A percentile compares a stretch with the other conserved stretches of the same genome.
phyloP scores from a whole-genome alignment of 2,888 invertebrate species.

The Tenthredo notha region DNA sequence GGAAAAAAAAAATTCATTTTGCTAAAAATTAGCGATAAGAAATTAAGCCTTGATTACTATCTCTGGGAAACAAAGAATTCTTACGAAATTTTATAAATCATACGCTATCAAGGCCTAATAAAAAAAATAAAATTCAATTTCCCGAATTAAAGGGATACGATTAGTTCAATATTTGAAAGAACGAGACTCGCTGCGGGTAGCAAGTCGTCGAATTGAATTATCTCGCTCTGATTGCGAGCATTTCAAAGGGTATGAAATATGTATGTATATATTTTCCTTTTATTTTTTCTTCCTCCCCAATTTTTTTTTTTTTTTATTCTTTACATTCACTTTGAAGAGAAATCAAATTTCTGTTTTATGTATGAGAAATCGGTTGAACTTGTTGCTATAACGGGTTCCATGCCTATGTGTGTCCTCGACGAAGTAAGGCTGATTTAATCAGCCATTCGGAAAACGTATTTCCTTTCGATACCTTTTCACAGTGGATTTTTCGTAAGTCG shows the following conservation, averaged over 20 bases:
- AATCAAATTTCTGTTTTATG: background rate
- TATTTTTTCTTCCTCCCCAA: too few species aligned
- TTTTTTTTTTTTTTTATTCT: too few species aligned
- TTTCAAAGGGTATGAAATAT: background rate
- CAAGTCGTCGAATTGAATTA: slow-evolving; percentile 20
- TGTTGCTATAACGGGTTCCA: background rate
- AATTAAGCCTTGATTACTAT: background rate
- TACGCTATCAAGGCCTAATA: background rate
- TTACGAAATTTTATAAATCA: background rate
- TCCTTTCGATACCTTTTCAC: background rate
- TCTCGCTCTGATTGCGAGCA: background rate
- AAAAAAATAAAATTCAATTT: background rate
- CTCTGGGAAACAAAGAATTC: background rate
- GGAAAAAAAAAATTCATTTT: background rate
- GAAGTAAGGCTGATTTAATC: slow-evolving; percentile 1
- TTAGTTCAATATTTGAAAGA: background rate
- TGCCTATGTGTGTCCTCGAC: background rate
- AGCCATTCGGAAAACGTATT: background rate
- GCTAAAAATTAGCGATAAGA: background rate
- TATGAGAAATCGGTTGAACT: background rate
- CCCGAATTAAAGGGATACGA: background rate
- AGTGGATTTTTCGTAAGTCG: background rate
- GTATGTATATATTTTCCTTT: too few species aligned
- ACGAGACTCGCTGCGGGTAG: background rate
- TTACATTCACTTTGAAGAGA: background rate